A percentile compares a stretch with the other conserved stretches of the same genome.
Conservation (phyloP, 2,113 vertebrate species). For the Prunella fulvescens region DNA sequence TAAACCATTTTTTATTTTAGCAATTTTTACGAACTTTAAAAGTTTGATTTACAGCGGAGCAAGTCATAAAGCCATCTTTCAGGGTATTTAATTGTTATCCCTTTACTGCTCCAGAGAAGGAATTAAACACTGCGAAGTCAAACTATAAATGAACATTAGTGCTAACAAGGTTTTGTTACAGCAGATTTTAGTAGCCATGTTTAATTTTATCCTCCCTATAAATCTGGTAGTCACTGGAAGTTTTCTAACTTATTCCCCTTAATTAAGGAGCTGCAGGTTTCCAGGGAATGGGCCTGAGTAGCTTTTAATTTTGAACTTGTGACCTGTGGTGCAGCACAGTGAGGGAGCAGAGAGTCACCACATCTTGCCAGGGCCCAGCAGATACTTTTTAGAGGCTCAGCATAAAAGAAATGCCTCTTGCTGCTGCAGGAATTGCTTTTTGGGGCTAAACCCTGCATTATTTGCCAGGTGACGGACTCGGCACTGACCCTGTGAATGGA, state of each 20-base stretch:
- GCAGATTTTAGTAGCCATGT: constrained; percentile 70
- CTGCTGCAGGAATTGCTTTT: neutral
- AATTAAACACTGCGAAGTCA: constrained; percentile 76
- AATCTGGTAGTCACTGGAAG: constrained; percentile 55
- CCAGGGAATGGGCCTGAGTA: neutral
- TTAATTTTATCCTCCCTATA: constrained; percentile 78
- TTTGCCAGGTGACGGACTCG: neutral
- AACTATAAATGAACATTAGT: constrained; percentile 80
- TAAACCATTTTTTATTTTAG: constrained; percentile 85
- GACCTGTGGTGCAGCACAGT: neutral
- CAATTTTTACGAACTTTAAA: constrained; percentile 81
- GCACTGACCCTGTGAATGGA: fast-evolving
- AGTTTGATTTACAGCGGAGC: constrained; percentile 76
- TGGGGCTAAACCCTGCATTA: neutral
- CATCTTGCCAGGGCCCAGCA: neutral
- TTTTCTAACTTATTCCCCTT: constrained; percentile 66
- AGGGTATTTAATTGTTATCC: constrained; percentile 72
- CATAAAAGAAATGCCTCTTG: neutral
- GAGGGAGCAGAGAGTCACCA: neutral
- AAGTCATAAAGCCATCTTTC: constrained; percentile 74
- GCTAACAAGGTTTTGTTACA: constrained; percentile 77
- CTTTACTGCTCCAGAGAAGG: constrained; percentile 66
- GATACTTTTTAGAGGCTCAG: neutral
- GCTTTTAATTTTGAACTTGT: constrained; percentile 21
- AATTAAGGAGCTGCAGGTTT: constrained; percentile 70